These are phyloP conservation scores for Tenualosa thibaudeaui DNA, from an alignment of 2,797 vertebrate species.

Conservation along the genomic window DNA sequence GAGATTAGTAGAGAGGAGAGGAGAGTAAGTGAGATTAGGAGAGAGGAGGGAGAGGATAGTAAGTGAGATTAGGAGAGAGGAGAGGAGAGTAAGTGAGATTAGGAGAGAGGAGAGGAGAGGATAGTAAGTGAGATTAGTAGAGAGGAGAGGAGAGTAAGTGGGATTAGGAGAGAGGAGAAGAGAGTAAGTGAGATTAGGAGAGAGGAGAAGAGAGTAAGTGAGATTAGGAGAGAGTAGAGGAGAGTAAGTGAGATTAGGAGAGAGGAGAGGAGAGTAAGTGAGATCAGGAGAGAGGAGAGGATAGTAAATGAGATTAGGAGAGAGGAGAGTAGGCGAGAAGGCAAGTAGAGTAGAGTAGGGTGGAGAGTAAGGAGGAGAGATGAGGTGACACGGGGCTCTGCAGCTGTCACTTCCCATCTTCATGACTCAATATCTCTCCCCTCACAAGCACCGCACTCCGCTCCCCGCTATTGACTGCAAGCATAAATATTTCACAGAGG, in stretches of 20 bases:
- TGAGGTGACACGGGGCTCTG: background rate
- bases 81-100: too few relatives aligned
- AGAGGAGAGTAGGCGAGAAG: background rate
- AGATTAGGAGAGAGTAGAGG: background rate
- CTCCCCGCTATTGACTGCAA: constrained; percentile 35
- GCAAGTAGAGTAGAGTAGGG: background rate
- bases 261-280: background rate
- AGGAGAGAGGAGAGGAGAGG: background rate
- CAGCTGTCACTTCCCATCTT: constrained; percentile 16
- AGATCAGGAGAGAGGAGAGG: background rate
- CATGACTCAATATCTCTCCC: constrained; percentile 18
- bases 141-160: background rate
- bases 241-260: background rate
- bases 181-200: background rate
- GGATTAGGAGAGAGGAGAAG: background rate
- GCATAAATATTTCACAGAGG: constrained; percentile 55
- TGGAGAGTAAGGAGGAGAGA: background rate
- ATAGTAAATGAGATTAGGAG: background rate
- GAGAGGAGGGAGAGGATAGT: too few relatives aligned
- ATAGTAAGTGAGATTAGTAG: background rate
- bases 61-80: background rate
- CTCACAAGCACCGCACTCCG: background rate
- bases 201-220: background rate
- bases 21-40: background rate
- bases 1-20: background rate